Percentiles rank a stretch among this genome's conserved stretches.
phyloP scores from a whole-genome alignment of 2,797 vertebrate genomes.

The Pachyuromys duprasi region DNA sequence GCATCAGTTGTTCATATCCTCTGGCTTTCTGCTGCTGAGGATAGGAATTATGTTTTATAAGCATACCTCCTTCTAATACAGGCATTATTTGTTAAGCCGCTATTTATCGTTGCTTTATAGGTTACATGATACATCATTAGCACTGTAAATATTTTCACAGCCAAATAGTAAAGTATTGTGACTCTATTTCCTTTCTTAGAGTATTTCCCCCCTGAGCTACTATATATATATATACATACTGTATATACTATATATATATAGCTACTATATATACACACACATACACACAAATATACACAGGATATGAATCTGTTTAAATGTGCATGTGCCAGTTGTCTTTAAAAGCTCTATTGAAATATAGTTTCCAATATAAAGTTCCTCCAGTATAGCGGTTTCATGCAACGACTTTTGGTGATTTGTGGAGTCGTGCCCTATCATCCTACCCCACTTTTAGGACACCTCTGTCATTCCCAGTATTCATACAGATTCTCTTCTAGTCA shows the following conservation, averaged over 20 bases:
- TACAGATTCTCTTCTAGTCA: not conserved
- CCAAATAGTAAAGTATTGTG: constrained; percentile 27
- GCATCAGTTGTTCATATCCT: constrained; percentile 34
- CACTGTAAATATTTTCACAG: constrained; percentile 41
- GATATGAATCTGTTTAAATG: not conserved
- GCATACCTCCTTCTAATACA: not conserved
- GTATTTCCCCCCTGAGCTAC: not conserved
- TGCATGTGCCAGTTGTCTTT: constrained; percentile 18
- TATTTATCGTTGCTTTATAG: constrained; percentile 47
- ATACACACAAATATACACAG: not conserved
- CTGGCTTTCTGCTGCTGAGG: constrained; percentile 42
- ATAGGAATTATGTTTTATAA: constrained; percentile 50
- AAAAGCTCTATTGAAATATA: constrained; percentile 16
- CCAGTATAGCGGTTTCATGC: not conserved
- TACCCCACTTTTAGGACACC: not conserved
- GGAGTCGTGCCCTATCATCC: not conserved
- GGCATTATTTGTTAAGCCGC: constrained; percentile 8
- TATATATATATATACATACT: too few species aligned
- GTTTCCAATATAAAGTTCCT: constrained; percentile 19
- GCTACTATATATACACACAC: not conserved
- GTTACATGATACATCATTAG: constrained; percentile 1
- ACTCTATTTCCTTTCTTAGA: constrained; percentile 42
- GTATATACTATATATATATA: too few species aligned
- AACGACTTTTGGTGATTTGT: not conserved
- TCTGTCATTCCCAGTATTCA: not conserved